Evolutionary conservation across 2,797 vertebrate genomes (phyloP).

Genomic region (Luscinia megarhynchos): DNA sequence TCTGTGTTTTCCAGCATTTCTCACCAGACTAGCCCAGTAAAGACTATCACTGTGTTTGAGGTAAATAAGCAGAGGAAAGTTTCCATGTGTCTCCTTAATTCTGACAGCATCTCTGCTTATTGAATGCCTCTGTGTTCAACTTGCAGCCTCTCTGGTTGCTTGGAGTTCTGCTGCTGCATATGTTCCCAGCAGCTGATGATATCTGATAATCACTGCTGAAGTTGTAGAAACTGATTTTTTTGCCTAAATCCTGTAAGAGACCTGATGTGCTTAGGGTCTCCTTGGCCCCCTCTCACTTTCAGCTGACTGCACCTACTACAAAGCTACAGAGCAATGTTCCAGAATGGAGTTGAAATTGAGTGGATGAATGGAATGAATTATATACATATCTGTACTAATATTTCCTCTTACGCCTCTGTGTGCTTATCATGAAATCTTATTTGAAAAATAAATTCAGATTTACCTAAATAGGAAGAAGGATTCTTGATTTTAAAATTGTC

Average conservation of each 20-base stretch:
- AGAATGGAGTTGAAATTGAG: neutral
- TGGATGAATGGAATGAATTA: neutral
- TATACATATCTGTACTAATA: neutral
- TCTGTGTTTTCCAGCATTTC: neutral
- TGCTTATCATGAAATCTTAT: neutral
- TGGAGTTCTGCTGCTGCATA: neutral
- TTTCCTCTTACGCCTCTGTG: neutral
- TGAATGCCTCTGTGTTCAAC: neutral
- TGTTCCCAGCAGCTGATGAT: neutral
- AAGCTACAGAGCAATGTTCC: neutral
- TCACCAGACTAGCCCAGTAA: neutral
- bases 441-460: slow-evolving; percentile 29
- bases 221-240: neutral
- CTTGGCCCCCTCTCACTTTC: neutral
- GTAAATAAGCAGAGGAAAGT: neutral
- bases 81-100: neutral
- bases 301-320: neutral
- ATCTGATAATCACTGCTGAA: neutral
- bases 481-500: neutral
- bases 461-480: neutral
- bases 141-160: neutral
- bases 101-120: neutral
- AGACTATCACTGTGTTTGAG: neutral
- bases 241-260: neutral
- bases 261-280: neutral